A percentile compares a stretch with the other conserved stretches of the same genome.
These are phyloP conservation scores for Entomobrya multifasciata DNA, from an alignment of 2,888 invertebrate genomes.

Conservation along the genomic window DNA sequence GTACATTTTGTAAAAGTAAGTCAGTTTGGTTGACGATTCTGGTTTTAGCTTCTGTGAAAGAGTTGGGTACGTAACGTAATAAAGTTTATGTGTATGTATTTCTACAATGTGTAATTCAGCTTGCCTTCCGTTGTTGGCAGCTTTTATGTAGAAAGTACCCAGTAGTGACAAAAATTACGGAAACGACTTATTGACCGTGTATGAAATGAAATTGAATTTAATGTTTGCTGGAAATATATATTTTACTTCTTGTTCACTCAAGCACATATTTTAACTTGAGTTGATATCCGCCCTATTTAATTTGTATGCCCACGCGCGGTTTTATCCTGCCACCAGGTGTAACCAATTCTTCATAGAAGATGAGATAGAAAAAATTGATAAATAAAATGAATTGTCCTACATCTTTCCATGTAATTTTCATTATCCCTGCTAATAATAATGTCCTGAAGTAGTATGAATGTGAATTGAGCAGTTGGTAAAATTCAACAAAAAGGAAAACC, in stretches of 20 bases:
- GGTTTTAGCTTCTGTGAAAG: not conserved
- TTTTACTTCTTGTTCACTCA: too few relatives aligned
- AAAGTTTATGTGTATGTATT: too few relatives aligned
- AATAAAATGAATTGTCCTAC: slow-evolving; percentile 2
- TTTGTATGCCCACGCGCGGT: slow-evolving; percentile 24
- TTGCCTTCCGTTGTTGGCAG: too few relatives aligned
- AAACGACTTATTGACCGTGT: too few relatives aligned
- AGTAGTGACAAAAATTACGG: too few relatives aligned
- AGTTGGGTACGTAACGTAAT: too few relatives aligned
- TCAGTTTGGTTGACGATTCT: slow-evolving; percentile 36
- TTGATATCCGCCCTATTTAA: slow-evolving; percentile 24
- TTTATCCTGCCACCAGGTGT: not conserved
- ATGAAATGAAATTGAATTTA: too few relatives aligned
- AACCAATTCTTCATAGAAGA: not conserved
- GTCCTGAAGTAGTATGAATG: not conserved
- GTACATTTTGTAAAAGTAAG: not conserved
- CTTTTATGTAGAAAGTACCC: too few relatives aligned
- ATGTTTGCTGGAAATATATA: too few relatives aligned
- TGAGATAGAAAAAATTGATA: not conserved
- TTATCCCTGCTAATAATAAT: not conserved
- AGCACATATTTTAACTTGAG: not conserved
- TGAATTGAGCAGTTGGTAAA: slow-evolving; percentile 31
- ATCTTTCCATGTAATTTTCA: not conserved
- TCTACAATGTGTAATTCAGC: too few relatives aligned
- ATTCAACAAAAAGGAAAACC: slow-evolving; percentile 34